Conservation (phyloP, 2,113 vertebrate species). For the Leuciscus idus region DNA sequence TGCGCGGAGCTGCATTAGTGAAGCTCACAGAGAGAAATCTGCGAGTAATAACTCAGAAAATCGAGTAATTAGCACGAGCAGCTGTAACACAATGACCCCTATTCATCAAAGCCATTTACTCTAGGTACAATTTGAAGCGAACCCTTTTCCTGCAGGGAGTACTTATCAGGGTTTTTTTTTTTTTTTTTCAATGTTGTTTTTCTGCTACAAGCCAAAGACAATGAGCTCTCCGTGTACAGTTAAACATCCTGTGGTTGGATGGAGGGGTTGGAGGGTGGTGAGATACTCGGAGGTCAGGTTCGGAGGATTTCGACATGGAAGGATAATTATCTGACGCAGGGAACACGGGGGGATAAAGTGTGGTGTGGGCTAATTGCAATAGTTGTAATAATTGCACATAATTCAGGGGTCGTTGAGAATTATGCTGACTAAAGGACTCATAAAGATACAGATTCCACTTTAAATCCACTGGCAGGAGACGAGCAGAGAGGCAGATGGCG, state of each 20-base stretch:
- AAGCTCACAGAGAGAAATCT: slow-evolving; percentile 58
- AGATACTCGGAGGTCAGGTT: slow-evolving; percentile 30
- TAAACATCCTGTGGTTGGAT: slow-evolving; percentile 22
- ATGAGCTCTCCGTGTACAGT: slow-evolving; percentile 15
- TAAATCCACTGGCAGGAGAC: slow-evolving; percentile 9
- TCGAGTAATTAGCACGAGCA: slow-evolving; percentile 67
- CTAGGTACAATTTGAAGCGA: slow-evolving; percentile 60
- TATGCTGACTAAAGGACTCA: slow-evolving; percentile 39
- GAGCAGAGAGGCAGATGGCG: slow-evolving; percentile 13
- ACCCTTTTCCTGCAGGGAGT: slow-evolving; percentile 46
- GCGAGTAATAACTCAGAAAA: slow-evolving; percentile 67
- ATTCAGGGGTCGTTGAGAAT: slow-evolving; percentile 41
- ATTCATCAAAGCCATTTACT: slow-evolving; percentile 66
- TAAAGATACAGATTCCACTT: slow-evolving; percentile 28
- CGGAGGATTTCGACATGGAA: slow-evolving; percentile 29
- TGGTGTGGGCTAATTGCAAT: slow-evolving; percentile 40
- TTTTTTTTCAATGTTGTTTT: slow-evolving; percentile 6
- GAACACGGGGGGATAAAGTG: slow-evolving; percentile 19
- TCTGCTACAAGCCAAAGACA: not conserved
- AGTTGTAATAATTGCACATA: slow-evolving; percentile 31
- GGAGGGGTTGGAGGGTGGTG: not conserved
- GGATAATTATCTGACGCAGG: slow-evolving; percentile 40
- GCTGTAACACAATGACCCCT: slow-evolving; percentile 68
- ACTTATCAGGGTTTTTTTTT: slow-evolving; percentile 25
- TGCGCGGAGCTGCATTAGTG: slow-evolving; percentile 51